These are phyloP conservation scores for Lethenteron camtschaticum DNA, from an alignment of 2,113 vertebrate species.

Conservation along the genomic window DNA sequence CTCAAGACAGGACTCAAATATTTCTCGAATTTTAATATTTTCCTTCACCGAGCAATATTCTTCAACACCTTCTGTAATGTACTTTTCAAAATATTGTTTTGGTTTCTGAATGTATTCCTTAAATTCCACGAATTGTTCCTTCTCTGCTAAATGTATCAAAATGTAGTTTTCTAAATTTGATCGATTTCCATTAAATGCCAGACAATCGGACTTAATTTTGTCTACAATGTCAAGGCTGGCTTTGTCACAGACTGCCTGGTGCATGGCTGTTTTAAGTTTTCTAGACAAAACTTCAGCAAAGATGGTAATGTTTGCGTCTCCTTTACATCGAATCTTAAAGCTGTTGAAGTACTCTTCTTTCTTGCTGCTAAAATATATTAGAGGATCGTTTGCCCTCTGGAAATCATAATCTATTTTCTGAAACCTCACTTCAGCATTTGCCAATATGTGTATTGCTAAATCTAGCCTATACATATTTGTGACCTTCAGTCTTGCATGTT, in stretches of 20 bases:
- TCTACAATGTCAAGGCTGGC: no score
- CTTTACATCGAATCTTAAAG: constrained; percentile 14
- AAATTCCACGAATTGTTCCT: constrained; percentile 25
- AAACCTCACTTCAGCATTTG: constrained; percentile 14
- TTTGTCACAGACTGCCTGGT: no score
- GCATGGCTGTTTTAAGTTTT: constrained; percentile 18
- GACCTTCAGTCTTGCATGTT: constrained; percentile 11
- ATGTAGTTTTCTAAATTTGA: no score
- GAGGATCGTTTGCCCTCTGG: no score
- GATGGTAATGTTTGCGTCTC: constrained; percentile 17
- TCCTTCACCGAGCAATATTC: constrained; percentile 12
- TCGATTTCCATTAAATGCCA: constrained; percentile 24
- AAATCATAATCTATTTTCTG: constrained; percentile 8
- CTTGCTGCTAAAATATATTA: constrained; percentile 18
- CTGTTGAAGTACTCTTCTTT: constrained; percentile 20
- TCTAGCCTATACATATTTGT: constrained; percentile 9
- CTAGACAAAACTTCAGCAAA: constrained; percentile 25
- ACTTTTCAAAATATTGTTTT: constrained; percentile 4
- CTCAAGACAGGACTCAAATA: constrained; percentile 11
- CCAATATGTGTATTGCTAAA: constrained; percentile 18
- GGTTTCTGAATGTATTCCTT: constrained; percentile 15
- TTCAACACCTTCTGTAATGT: constrained; percentile 15
- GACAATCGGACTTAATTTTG: constrained; percentile 7
- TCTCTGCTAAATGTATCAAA: constrained; percentile 18
- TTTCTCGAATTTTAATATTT: constrained; percentile 8